A percentile compares a stretch with the other conserved stretches of the same genome.
phyloP scores from a whole-genome alignment of 53 echinoderm and acorn worm genomes.

The Glandiceps talaboti region DNA sequence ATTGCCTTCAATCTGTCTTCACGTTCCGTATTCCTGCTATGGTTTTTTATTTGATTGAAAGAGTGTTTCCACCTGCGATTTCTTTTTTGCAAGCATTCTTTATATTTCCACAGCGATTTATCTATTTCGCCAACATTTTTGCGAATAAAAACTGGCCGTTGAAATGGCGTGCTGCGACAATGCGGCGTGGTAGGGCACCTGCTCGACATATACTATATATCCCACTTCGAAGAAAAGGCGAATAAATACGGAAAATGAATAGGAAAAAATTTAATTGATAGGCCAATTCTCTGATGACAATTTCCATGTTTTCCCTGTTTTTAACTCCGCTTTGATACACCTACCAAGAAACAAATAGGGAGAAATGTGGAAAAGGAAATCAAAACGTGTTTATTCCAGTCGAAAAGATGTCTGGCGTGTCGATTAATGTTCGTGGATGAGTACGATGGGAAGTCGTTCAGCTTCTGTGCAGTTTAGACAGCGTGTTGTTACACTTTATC shows the following conservation, averaged over 20 bases:
- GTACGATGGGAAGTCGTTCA: too few relatives aligned
- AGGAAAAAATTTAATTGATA: too few relatives aligned
- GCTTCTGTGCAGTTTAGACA: too few relatives aligned
- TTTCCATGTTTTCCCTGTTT: background rate
- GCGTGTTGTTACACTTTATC: too few relatives aligned
- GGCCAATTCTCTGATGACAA: background rate
- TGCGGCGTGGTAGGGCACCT: background rate
- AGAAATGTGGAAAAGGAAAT: background rate
- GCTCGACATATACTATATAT: background rate
- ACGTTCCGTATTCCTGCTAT: background rate
- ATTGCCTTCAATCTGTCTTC: background rate
- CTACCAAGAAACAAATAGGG: background rate
- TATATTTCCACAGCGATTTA: background rate
- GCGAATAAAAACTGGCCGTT: too few relatives aligned
- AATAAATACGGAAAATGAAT: too few relatives aligned
- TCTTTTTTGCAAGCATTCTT: background rate
- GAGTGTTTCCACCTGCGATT: background rate
- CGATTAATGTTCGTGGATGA: too few relatives aligned
- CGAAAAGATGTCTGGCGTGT: too few relatives aligned
- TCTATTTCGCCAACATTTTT: too few relatives aligned
- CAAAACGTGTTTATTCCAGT: background rate
- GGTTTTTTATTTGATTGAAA: too few relatives aligned
- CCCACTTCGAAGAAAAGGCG: too few relatives aligned
- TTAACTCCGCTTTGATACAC: background rate
- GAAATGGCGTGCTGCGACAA: background rate